Base-by-base conservation (phyloP, 2,888 invertebrate genomes). In the Galerucella calmariensis region DNA sequence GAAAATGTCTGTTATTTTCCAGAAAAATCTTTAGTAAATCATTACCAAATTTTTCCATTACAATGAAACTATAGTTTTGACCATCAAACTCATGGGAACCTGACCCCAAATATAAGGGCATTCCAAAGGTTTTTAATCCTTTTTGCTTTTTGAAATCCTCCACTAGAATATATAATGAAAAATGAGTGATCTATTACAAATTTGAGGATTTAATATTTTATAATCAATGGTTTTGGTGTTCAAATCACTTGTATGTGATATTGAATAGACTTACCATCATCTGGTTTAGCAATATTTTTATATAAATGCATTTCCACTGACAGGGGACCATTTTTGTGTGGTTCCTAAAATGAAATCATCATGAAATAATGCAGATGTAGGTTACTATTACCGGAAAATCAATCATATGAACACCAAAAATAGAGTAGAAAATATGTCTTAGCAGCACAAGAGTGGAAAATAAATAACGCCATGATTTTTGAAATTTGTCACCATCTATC, bases 241-340 rank as follows among this genome's bases (percentile, higher is more conserved):
- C 4, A 35, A 35, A 46, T 59, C 24, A 59, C 16, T 14, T 10
- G n/a, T 12, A 24, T 16, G 24, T 59, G 59, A 24, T 20, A 53
- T 53, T 27, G 11, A 56, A 24, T 27, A 46, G 69, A 89, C 90
- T 90, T 89, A 92, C 94, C 91, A 77, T 94, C 93, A 76, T 91
- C 91, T 80, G 90, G 87, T 83, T 92, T 94, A 1, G 92, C 93
- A 87, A 93, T 93, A 80, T 93, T 90, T 86, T 94, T 91, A 84
- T 95, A 98, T 87, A 97, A 97, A 88, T 96, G 93, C 89, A 94
- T 94, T 89, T 98, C 98, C 65, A 96, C 95, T 89, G 97, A 98
- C 1, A 99, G 88, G 0, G 98, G 98, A 0, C 98, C 98, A 90
- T 97, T 97, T 76, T 90, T 92, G 86, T 94, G 93, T 12, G 97